phyloP scores from a whole-genome alignment of 2,797 vertebrate species.

The Kryptolebias ocellatus region DNA sequence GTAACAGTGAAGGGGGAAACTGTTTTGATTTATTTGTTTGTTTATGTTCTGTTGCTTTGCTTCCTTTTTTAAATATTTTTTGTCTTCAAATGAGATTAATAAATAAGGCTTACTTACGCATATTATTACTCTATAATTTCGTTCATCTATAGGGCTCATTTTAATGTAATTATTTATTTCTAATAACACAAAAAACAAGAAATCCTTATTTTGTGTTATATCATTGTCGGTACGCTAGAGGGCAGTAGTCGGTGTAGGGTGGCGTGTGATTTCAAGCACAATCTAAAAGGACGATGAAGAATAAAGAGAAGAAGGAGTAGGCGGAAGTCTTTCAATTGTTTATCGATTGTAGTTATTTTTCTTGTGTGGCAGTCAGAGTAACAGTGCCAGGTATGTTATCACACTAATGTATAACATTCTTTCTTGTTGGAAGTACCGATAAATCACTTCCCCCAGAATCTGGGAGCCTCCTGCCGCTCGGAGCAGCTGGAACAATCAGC shows the following conservation, averaged over 20 bases:
- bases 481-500: neutral
- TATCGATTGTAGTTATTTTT: neutral
- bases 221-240: neutral
- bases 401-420: neutral
- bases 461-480: neutral
- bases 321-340: conserved; percentile 44
- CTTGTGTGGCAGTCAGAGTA: neutral
- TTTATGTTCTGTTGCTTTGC: neutral
- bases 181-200: no score
- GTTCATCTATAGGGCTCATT: neutral
- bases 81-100: neutral
- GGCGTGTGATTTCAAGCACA: neutral
- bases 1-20: no score
- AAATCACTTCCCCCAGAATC: accelerated
- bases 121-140: neutral
- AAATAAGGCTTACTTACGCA: neutral
- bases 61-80: no score
- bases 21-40: no score
- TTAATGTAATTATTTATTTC: neutral
- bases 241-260: neutral
- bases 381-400: conserved; percentile 31
- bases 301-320: conserved; percentile 12
- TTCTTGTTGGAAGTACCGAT: neutral
- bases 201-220: neutral
- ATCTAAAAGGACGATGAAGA: neutral